phyloP scores from a whole-genome alignment of 2,888 invertebrate species.

The Xylophagus ater region DNA sequence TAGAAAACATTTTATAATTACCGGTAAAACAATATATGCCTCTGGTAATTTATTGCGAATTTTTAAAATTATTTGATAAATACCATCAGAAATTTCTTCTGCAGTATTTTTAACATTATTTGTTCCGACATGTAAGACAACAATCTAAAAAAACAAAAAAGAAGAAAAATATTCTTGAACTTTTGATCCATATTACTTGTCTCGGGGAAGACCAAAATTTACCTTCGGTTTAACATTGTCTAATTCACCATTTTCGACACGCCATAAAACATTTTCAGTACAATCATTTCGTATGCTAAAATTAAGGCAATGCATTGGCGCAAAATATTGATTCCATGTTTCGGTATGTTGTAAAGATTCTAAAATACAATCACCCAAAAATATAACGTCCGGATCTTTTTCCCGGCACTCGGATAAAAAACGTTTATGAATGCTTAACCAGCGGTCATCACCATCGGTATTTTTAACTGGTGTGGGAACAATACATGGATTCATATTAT shows the following conservation, averaged over 20 bases:
- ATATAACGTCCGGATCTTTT: constrained; percentile 85
- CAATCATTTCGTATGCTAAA: constrained; percentile 75
- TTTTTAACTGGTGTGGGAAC: constrained; percentile 61
- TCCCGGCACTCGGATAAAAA: constrained; percentile 77
- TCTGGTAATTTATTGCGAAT: constrained; percentile 67
- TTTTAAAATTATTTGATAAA: constrained; percentile 61
- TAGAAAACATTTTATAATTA: constrained; percentile 37
- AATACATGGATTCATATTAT: constrained; percentile 59
- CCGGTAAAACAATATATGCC: constrained; percentile 74
- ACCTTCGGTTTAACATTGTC: constrained; percentile 84
- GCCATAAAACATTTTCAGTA: constrained; percentile 82
- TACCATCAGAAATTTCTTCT: constrained; percentile 72
- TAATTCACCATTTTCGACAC: constrained; percentile 79
- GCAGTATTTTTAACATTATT: constrained; percentile 73
- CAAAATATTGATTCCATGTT: constrained; percentile 84
- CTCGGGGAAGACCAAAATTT: constrained; percentile 9
- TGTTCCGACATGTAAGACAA: constrained; percentile 79
- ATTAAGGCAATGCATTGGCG: constrained; percentile 82
- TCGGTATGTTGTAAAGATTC: constrained; percentile 72
- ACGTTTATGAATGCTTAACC: constrained; percentile 65
- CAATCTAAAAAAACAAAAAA: constrained; percentile 47
- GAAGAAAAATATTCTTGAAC: constrained; percentile 8
- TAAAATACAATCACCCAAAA: constrained; percentile 81
- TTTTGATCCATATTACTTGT: neutral
- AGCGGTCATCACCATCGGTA: constrained; percentile 72